Conservation (phyloP, 2,113 vertebrate species). For the Henicopernis longicauda region DNA sequence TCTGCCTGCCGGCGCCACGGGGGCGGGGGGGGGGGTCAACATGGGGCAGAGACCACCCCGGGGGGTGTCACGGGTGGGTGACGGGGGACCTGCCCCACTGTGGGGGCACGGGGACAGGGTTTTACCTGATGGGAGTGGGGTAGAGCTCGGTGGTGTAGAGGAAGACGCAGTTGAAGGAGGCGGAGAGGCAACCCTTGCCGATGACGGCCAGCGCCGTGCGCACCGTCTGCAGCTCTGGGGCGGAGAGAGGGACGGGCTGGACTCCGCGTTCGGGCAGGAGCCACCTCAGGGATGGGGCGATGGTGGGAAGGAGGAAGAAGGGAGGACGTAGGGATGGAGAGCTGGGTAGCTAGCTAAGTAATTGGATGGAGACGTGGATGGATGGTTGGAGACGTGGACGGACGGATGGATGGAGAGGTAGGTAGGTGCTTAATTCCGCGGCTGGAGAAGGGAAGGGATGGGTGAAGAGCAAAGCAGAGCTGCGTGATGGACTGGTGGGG, state of each 20-base stretch:
- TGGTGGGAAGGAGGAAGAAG: neutral
- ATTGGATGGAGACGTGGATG: neutral
- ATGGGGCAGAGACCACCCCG: neutral
- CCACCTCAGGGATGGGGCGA: neutral
- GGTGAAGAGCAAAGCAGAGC: neutral
- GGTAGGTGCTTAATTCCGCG: neutral
- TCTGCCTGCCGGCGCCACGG: constrained; percentile 74
- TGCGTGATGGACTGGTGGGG: neutral
- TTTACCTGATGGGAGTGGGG: constrained; percentile 70
- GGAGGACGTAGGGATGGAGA: neutral
- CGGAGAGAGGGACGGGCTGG: neutral
- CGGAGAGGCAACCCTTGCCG: constrained; percentile 86
- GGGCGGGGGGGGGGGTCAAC: too few relatives aligned
- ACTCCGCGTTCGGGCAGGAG: neutral
- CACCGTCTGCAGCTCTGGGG: constrained; percentile 72
- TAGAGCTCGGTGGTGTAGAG: constrained; percentile 73
- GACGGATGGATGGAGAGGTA: neutral
- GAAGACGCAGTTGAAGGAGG: constrained; percentile 85
- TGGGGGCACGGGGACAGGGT: neutral
- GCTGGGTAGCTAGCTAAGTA: neutral
- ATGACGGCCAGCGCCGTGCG: constrained; percentile 82
- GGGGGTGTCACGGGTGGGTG: neutral
- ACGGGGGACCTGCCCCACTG: neutral
- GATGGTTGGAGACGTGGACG: neutral
- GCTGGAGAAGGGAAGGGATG: neutral